phyloP scores from a whole-genome alignment of 2,888 invertebrate genomes.

The Meteorus colon region DNA sequence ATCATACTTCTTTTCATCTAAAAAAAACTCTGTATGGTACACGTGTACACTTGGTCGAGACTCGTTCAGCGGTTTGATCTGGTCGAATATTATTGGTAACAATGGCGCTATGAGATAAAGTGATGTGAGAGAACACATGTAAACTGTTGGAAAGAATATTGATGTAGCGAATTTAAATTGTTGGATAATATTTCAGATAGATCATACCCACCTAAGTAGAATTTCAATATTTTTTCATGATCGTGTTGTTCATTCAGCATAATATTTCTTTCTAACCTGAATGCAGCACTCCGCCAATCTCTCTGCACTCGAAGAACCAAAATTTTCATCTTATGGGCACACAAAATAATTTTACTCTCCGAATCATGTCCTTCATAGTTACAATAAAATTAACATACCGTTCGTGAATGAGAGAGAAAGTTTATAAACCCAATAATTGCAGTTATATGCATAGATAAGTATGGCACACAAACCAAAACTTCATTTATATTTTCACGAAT shows the following conservation, averaged over 20 bases:
- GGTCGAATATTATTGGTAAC: conserved; percentile 29
- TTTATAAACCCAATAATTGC: conserved; percentile 9
- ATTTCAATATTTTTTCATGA: neutral
- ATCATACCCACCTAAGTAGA: conserved; percentile 24
- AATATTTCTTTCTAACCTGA: neutral
- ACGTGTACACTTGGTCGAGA: conserved; percentile 19
- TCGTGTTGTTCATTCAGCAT: neutral
- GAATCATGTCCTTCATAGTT: neutral
- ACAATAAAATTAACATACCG: conserved; percentile 5
- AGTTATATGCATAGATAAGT: conserved; percentile 18
- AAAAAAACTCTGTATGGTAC: conserved; percentile 34
- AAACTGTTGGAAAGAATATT: neutral
- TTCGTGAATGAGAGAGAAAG: neutral
- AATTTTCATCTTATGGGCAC: neutral
- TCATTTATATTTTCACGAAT: conserved; percentile 7
- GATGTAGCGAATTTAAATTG: neutral
- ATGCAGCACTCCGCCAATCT: conserved; percentile 15
- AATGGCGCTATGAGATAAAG: neutral
- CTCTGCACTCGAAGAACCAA: conserved; percentile 9
- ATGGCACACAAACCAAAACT: conserved; percentile 10
- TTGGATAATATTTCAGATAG: neutral
- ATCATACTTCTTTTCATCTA: conserved; percentile 31
- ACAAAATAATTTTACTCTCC: neutral
- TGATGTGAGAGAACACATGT: conserved; percentile 10
- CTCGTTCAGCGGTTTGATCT: conserved; percentile 23